Evolutionary conservation across 2,888 invertebrate genomes (phyloP), one percentile per base, ranked within the genome.

Genomic region (Nemurella pictetii): DNA sequence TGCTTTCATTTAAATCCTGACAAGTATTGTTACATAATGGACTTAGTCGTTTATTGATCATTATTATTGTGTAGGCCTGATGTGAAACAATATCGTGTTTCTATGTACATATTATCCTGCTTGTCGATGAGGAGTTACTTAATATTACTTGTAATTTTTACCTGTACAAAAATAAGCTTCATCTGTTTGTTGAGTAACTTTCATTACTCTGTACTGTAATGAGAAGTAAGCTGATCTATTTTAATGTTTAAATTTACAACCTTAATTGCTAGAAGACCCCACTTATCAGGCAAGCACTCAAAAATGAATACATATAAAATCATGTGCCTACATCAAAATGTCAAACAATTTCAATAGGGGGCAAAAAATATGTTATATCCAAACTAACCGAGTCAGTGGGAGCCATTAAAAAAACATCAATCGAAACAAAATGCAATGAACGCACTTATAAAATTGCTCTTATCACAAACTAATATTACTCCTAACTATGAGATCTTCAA

Each of bases 111-210:
- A 74, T 84, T 55, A 55, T 55, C 55, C 55, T 55, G 75, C 74
- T 77, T 75, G 73, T 28, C 77, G 36, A 35, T n/a, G 80, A 80
- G 80, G 36, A 80, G 32, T 80, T 55, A 55, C 55, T 75, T 84
- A 74, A 82, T 84, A n/a, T 74, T 84, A 84, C 75, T 84, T 74
- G 27, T 74, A 84, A 74, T 84, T 84, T 75, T 84, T 84, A 75
- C 82, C 85, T 85, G 85, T 85, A 85, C 85, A 85, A 85, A 85
- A 85, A 85, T 85, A 85, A 85, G 85, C 85, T 85, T 85, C 81
- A 84, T 85, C 85, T 85, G 84, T 84, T 30, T 84, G 83, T 25
- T 74, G 74, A 84, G 84, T 85, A 85, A 83, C 83, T 83, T 83
- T 85, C 78, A 77, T 83, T 75, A 83, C 80, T 73, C 85, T 85